Percentiles rank a stretch among this genome's conserved stretches.
Conservation (phyloP, 2,797 vertebrate species). For the Gymnoscopelus microlampas region DNA sequence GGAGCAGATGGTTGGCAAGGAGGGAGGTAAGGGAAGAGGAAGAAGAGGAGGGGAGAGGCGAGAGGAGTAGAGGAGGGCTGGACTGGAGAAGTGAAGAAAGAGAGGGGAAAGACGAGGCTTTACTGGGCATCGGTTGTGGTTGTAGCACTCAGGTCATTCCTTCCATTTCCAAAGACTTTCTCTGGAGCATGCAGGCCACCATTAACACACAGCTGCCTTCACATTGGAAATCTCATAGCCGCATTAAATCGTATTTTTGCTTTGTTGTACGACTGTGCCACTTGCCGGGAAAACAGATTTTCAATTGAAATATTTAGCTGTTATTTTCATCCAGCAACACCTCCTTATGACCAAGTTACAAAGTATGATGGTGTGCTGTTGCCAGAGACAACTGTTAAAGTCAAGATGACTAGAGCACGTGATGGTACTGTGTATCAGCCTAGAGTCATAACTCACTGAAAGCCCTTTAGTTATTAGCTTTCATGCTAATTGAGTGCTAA, state of each 20-base stretch:
- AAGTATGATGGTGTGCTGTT: too few species aligned
- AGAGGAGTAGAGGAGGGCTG: constrained; percentile 15
- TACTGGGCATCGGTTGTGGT: constrained; percentile 33
- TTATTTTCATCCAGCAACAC: too few species aligned
- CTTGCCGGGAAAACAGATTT: too few species aligned
- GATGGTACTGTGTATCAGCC: constrained; percentile 11
- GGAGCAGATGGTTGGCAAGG: background rate
- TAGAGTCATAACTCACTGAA: background rate
- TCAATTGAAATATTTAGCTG: too few species aligned
- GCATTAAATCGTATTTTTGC: too few species aligned
- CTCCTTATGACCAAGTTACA: too few species aligned
- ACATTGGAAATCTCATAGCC: too few species aligned
- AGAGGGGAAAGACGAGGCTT: constrained; percentile 25
- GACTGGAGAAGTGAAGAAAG: constrained; percentile 27
- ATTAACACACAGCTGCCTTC: too few species aligned
- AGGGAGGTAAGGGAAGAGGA: constrained; percentile 7
- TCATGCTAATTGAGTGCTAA: constrained; percentile 32
- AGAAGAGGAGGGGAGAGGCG: constrained; percentile 13
- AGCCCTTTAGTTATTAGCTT: constrained; percentile 25
- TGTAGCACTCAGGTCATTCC: constrained; percentile 69
- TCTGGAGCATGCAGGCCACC: constrained; percentile 28
- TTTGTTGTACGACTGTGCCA: too few species aligned
- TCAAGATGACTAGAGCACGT: too few species aligned
- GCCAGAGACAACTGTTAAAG: too few species aligned
- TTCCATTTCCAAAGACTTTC: constrained; percentile 46